These are phyloP conservation scores for Cryptotermes secundus DNA, from an alignment of 1,140 invertebrate genomes.

Conservation along the genomic window DNA sequence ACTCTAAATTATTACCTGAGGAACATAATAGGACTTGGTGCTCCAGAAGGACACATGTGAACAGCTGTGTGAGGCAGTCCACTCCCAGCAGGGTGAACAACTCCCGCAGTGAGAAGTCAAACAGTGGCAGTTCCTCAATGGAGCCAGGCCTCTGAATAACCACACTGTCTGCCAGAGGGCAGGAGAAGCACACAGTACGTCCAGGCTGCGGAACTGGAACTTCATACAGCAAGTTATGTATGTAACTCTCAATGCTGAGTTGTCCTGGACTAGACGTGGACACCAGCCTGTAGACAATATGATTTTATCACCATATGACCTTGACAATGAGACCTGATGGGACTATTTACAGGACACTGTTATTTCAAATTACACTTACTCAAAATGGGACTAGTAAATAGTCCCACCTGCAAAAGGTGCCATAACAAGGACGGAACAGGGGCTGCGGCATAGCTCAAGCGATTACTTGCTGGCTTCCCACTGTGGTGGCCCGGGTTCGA, in stretches of 20 bases:
- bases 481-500: too few species aligned
- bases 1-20: conserved; percentile 59
- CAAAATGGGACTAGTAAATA: too few species aligned
- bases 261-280: conserved; percentile 50
- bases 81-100: conserved; percentile 86
- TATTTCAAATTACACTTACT: too few species aligned
- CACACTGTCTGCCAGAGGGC: conserved; percentile 65
- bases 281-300: background rate
- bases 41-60: conserved; percentile 93
- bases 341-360: too few species aligned
- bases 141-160: conserved; percentile 71
- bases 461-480: too few species aligned
- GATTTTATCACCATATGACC: background rate
- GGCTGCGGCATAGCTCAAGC: too few species aligned
- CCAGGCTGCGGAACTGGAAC: conserved; percentile 86
- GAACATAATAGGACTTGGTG: conserved; percentile 95
- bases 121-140: conserved; percentile 81
- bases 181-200: conserved; percentile 80
- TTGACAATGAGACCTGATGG: too few species aligned
- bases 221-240: conserved; percentile 94
- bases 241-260: conserved; percentile 85
- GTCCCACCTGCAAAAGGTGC: too few species aligned
- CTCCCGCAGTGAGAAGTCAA: conserved; percentile 89
- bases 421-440: too few species aligned
- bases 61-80: conserved; percentile 89